These are phyloP conservation scores for Sebastes diploproa DNA, from an alignment of 2,797 vertebrate species.

Conservation along the genomic window DNA sequence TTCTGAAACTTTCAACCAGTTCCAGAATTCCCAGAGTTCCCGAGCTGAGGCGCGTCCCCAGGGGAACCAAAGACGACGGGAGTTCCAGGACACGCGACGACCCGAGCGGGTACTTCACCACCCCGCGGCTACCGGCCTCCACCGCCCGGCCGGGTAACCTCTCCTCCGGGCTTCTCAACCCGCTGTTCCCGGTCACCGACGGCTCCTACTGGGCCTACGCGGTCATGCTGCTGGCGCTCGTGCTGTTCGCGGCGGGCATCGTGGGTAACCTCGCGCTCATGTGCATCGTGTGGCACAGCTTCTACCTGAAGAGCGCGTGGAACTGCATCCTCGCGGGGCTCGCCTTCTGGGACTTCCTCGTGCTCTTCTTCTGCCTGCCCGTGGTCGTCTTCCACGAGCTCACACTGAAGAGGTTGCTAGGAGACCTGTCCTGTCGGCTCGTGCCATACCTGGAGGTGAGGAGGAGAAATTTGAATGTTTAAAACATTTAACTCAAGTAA, in stretches of 20 bases:
- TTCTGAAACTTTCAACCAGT: no score
- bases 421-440: conserved; percentile 88
- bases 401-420: conserved; percentile 89
- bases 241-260: conserved; percentile 89
- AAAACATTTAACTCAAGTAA: neutral
- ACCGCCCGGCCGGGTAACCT: conserved; percentile 22
- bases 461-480: neutral
- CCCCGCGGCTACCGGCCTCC: conserved; percentile 47
- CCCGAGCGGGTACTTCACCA: conserved; percentile 80
- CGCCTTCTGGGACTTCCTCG: conserved; percentile 94
- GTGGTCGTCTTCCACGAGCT: conserved; percentile 93
- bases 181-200: conserved; percentile 87
- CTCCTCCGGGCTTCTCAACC: conserved; percentile 78
- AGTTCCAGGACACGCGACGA: conserved; percentile 46
- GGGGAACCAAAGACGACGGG: conserved; percentile 2
- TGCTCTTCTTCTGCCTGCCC: conserved; percentile 95
- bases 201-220: conserved; percentile 90
- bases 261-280: conserved; percentile 93
- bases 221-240: conserved; percentile 88
- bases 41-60: no score
- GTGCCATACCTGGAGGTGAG: conserved; percentile 97
- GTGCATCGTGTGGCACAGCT: conserved; percentile 95
- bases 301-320: conserved; percentile 94
- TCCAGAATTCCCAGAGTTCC: no score
- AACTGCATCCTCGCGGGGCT: conserved; percentile 93